Evolutionary conservation across 2,888 invertebrate species (phyloP), one percentile per base, ranked within the genome.

Genomic region (Camponotus fellah): DNA sequence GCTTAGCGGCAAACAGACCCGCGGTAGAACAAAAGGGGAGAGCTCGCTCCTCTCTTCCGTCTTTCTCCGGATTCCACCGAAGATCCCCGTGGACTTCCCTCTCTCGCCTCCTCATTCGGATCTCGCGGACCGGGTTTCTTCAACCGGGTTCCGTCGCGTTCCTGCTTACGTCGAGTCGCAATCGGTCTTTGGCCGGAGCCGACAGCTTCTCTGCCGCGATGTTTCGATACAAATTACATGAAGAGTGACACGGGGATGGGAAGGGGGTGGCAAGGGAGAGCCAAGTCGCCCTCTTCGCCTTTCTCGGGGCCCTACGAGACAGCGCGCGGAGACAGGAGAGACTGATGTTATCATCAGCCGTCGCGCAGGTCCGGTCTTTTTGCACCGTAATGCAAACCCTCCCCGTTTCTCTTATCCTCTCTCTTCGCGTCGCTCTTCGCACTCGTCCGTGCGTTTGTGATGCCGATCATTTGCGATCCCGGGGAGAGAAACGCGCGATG

Each of bases 221-320:
- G 93, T 92, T 93, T 91, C 93, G 94, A 94, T 94, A 94, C 94
- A 94, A 94, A 94, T 94, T 94, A 94, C 94, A 94, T 87, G 93
- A 93, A 92, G 92, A 91, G 91, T 90, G 93, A 92, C 90, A 91
- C 89, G 88, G 66, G 80, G 64, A 83, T 80, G 80, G 83, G 37
- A 12, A 17, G 88, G 62, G 77, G 56, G 10, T 6, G 10, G 58
- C 2, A 21, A 65, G 66, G 82, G 46, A 65, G 74, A 69, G 77
- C 62, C 53, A 68, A n/a, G 53, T 53, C 17, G 46, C 69, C 32
- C 66, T 37, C 74, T 69, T 77, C 83, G 69, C 58, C 68, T 58
- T 79, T 14, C 26, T 34, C 58, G 32, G 43, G 85, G 72, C 68
- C 85, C 79, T 68, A 83, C 85, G 75, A 69, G 26, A 26, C 26